phyloP scores from a whole-genome alignment of 1,140 invertebrate species.

The Drosophila jambulina region DNA sequence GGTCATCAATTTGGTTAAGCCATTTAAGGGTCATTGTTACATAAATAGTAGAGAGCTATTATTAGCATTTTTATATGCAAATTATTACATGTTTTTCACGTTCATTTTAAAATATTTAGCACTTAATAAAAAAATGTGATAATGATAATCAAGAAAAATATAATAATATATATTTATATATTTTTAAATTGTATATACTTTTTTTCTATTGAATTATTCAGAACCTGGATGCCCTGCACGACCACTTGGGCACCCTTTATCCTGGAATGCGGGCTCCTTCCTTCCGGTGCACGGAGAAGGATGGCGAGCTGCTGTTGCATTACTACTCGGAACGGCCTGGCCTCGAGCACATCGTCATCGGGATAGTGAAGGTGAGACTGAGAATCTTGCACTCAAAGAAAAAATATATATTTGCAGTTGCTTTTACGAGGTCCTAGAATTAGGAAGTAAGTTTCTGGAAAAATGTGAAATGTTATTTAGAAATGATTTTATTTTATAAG shows the following conservation, averaged over 20 bases:
- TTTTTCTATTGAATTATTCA: slow-evolving; percentile 73
- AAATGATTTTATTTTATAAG: background rate
- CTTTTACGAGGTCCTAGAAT: too few species aligned
- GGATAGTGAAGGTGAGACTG: slow-evolving; percentile 93
- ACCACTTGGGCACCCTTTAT: slow-evolving; percentile 96
- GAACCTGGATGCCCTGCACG: slow-evolving; percentile 97
- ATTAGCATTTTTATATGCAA: background rate
- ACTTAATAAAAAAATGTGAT: too few species aligned
- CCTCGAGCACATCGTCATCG: slow-evolving; percentile 97
- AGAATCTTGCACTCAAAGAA: background rate
- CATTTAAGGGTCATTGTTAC: background rate
- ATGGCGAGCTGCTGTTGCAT: slow-evolving; percentile 94
- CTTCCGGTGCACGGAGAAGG: slow-evolving; percentile 95
- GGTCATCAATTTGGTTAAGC: slow-evolving; percentile 3
- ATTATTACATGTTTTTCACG: background rate
- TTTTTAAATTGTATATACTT: background rate
- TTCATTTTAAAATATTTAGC: too few species aligned
- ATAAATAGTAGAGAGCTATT: background rate
- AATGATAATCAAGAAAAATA: too few species aligned
- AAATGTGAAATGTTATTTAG: background rate
- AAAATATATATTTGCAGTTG: too few species aligned
- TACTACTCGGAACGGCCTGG: slow-evolving; percentile 97
- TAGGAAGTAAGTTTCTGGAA: background rate
- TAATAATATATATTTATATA: too few species aligned
- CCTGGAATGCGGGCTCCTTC: slow-evolving; percentile 97